phyloP scores from a whole-genome alignment of 2,797 vertebrate species.

The Nyctalus aviator region DNA sequence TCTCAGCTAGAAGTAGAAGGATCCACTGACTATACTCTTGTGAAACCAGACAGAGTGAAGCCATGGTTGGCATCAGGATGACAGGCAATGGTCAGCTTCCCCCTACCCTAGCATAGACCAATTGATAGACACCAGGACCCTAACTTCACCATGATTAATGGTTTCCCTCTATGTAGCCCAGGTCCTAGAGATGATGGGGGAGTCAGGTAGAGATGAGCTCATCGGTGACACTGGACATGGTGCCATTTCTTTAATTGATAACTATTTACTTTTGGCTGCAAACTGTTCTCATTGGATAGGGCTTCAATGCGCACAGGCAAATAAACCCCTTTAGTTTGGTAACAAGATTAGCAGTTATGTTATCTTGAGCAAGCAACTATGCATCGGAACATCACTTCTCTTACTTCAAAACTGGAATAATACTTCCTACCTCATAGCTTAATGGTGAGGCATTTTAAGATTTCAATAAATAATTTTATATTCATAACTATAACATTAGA shows the following conservation, averaged over 20 bases:
- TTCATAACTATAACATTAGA: neutral
- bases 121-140: neutral
- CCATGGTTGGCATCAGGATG: neutral
- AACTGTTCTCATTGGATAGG: neutral
- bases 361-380: neutral
- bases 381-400: neutral
- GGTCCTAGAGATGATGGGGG: neutral
- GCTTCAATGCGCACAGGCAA: neutral
- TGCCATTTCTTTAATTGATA: neutral
- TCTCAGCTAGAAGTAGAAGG: neutral
- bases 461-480: neutral
- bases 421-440: neutral
- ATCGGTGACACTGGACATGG: neutral
- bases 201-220: neutral
- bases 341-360: neutral
- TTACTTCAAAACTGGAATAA: neutral
- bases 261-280: neutral
- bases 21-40: neutral
- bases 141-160: neutral
- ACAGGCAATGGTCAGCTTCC: neutral
- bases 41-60: neutral
- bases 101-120: neutral
- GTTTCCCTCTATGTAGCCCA: neutral
- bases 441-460: neutral
- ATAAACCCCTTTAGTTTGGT: neutral